Evolutionary conservation across 2,797 vertebrate species (phyloP), one percentile per base, ranked within the genome.

Genomic region (Anguilla pacifica): DNA sequence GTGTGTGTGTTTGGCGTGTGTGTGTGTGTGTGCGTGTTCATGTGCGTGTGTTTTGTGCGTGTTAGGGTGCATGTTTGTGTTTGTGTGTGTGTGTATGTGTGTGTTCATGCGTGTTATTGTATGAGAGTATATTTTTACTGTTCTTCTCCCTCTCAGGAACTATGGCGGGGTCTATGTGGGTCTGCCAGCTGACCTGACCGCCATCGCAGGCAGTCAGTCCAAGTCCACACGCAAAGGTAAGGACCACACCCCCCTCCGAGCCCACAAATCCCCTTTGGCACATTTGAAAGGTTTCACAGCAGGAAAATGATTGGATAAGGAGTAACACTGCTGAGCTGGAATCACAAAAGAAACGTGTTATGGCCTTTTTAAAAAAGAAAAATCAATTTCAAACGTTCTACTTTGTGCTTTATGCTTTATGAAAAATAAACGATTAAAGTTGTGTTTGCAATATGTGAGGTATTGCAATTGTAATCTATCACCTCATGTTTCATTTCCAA

Each of bases 121-220:
- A 2, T 35, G 35, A 0, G 39, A 6, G 74, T 46, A 0, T 79
- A 22, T 19, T 28, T 79, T 17, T 95, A 31, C 25, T 61, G 25
- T 53, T 28, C 13, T 28, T 35, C n/a, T 51, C 88, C 67, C 64
- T 89, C 72, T 89, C 87, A 99, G 98, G 95, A 98, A 99, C 93
- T 99, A 99, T 39, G 98, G 98, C 0, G 98, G 98, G 0, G 98
- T 99, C 0, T 99, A 99, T 19, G 98, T 99, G 70, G 98, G 98
- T 64, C 93, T 99, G 22, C 98, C 98, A 0, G 90, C 96, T 0
- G 97, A 98, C 9, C 92, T 97, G 22, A 94, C 95, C 87, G 90
- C 92, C 64, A 95, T 97, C 90, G 96, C 96, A 86, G 93, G 96
- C 82, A 97, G 92, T 90, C 97, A 97, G 93, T 96, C 97, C 0